phyloP scores from a whole-genome alignment of 2,113 vertebrate genomes.

The Actinemys pallida region DNA sequence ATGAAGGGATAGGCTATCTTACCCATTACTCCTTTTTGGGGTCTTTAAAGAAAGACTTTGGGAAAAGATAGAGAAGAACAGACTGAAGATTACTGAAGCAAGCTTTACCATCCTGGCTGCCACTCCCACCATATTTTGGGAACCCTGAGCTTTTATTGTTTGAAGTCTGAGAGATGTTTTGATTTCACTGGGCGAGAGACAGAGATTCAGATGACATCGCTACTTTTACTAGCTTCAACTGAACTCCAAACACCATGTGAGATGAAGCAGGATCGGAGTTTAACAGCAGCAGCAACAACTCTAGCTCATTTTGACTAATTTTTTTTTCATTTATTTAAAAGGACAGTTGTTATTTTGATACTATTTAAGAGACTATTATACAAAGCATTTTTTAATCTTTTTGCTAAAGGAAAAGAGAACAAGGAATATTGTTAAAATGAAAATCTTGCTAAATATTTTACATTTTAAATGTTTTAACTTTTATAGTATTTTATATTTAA shows the following conservation, averaged over 20 bases:
- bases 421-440: background rate
- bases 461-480: background rate
- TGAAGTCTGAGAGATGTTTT: background rate
- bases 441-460: background rate
- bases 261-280: background rate
- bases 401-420: background rate
- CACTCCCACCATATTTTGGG: background rate
- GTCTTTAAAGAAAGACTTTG: background rate
- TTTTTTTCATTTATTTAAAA: background rate
- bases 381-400: background rate
- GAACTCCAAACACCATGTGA: background rate
- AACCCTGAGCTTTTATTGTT: background rate
- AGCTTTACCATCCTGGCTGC: background rate
- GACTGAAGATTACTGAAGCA: background rate
- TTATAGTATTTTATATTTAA: background rate
- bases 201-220: background rate
- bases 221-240: background rate
- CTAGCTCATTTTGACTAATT: background rate
- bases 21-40: background rate
- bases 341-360: background rate
- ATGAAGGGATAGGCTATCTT: background rate
- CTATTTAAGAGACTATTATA: background rate
- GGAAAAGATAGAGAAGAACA: background rate
- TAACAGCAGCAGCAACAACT: background rate
- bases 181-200: background rate